phyloP scores from a whole-genome alignment of 2,888 invertebrate species.

The Yponomeuta malinellus region DNA sequence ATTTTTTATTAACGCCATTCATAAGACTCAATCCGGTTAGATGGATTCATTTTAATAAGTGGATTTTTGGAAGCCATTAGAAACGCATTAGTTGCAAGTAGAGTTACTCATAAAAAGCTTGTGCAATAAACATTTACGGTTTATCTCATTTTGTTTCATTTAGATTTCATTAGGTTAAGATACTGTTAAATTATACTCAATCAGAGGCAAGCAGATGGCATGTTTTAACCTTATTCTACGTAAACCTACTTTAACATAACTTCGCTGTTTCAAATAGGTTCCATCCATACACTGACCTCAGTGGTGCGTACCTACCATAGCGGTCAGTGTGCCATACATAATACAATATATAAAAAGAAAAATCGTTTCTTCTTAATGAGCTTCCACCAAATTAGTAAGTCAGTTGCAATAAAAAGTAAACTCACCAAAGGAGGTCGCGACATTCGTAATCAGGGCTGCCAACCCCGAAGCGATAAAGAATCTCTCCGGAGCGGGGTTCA shows the following conservation, averaged over 20 bases:
- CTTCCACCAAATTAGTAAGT: not conserved
- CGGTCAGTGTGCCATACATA: not conserved
- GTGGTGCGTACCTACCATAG: not conserved
- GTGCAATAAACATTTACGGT: not conserved
- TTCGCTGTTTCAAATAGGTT: too few relatives aligned
- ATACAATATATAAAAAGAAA: not conserved
- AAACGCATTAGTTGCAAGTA: not conserved
- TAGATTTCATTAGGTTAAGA: too few relatives aligned
- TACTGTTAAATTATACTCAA: too few relatives aligned
- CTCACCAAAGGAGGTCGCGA: constrained; percentile 91
- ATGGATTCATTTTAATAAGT: not conserved
- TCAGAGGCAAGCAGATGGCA: too few relatives aligned
- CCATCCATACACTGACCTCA: too few relatives aligned
- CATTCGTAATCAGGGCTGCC: constrained; percentile 89
- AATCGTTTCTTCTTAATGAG: not conserved
- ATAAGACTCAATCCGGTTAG: not conserved
- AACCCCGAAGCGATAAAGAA: constrained; percentile 86
- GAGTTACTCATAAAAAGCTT: not conserved
- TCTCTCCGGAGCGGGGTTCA: constrained; percentile 78
- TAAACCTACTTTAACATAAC: too few relatives aligned
- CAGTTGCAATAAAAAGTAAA: constrained; percentile 17
- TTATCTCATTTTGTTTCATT: too few relatives aligned
- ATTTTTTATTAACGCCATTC: not conserved
- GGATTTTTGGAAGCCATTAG: not conserved
- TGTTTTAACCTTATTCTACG: too few relatives aligned